Evolutionary conservation across 2,797 vertebrate genomes (phyloP), one percentile per base, ranked within the genome.

Genomic region (Fundulus diaphanus): DNA sequence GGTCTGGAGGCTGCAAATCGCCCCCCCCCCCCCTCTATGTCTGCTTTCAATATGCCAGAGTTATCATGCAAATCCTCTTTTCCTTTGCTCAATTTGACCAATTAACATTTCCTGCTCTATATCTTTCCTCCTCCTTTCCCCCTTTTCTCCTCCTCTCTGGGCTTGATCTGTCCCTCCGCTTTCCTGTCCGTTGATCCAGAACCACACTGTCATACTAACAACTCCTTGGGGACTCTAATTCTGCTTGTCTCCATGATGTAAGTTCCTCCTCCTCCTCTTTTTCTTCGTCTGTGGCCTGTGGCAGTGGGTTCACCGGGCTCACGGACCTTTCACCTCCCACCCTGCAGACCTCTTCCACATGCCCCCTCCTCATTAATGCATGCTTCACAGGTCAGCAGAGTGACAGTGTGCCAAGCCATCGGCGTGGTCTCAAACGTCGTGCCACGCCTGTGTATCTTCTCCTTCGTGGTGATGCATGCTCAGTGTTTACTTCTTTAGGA

Each of bases 131-230:
- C 69, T 71, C 82, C 88, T 69, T 78, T 69, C 77, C 70, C 46
- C 59, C 70, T 73, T 72, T 31, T 40, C 68, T 87, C 68, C 78
- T 84, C 63, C 88, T 89, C 65, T 85, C 79, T 85, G 82, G 88
- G 83, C 68, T 89, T 92, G 94, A 94, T 94, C 94, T 94, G 93
- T 92, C 85, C 61, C 24, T 65, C 77, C 74, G 78, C 85, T 70
- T 74, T 75, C 79, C 83, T 85, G 81, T 95, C 92, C 93, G 70
- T 88, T 95, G 88, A 96, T 97, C 96, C 96, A 99, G 98, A 99
- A 97, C 96, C 97, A 98, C 96, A 97, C 97, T 97, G 96, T 99
- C 97, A 97, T 99, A 99, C 97, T 99, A 97, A 98, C 97, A 94
- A 95, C 98, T 96, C 98, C 98, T 90, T 99, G 98, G 98, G 97